phyloP scores from a whole-genome alignment of 2,797 vertebrate species.

The Centroberyx gerrardi region DNA sequence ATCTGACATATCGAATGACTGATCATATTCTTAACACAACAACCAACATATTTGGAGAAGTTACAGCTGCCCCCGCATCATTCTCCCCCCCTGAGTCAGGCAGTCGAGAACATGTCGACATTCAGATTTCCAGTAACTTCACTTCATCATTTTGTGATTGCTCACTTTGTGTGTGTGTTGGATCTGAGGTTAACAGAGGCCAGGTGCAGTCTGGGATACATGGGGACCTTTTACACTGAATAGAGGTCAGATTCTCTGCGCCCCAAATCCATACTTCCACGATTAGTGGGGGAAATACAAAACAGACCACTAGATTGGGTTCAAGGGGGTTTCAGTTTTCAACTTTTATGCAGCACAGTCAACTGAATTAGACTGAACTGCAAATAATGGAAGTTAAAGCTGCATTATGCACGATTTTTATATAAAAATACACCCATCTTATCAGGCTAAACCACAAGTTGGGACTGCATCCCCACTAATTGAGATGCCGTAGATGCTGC shows the following conservation, averaged over 20 bases:
- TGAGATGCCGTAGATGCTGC: background rate
- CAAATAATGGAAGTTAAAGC: background rate
- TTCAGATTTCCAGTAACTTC: constrained; percentile 37
- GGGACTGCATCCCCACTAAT: background rate
- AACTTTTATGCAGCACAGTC: background rate
- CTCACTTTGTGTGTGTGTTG: constrained; percentile 20
- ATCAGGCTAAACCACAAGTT: background rate
- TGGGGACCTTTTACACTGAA: background rate
- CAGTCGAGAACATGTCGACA: constrained; percentile 15
- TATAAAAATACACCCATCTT: background rate
- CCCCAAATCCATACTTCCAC: background rate
- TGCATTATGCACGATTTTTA: too few relatives aligned
- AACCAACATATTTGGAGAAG: constrained; percentile 43
- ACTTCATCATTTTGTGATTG: constrained; percentile 20
- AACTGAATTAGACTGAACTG: background rate
- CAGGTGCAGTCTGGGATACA: background rate
- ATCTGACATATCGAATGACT: constrained; percentile 33
- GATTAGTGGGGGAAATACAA: background rate
- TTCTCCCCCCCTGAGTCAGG: constrained; percentile 8
- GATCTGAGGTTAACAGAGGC: constrained; percentile 6
- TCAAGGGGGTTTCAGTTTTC: background rate
- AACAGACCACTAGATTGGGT: background rate
- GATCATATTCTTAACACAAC: constrained; percentile 43
- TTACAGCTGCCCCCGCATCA: constrained; percentile 36
- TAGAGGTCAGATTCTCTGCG: background rate